Percentiles rank a stretch among this genome's conserved stretches.
These are phyloP conservation scores for Zosterops pallidus DNA, from an alignment of 2,113 vertebrate species.

Conservation along the genomic window DNA sequence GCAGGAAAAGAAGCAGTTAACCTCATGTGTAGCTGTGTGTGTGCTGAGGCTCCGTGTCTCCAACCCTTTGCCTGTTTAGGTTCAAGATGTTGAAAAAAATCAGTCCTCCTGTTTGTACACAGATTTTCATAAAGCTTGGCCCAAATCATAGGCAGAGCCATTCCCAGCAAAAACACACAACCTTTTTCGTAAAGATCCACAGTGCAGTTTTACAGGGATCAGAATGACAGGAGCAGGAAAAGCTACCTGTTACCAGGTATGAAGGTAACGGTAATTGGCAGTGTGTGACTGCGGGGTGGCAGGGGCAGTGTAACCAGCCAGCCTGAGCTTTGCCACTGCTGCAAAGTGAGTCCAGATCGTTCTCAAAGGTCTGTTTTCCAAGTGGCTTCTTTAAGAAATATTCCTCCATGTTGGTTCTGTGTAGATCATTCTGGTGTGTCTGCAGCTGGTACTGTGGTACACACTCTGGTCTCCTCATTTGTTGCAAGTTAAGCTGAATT, in stretches of 20 bases:
- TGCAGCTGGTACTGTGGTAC: not conserved
- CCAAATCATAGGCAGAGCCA: not conserved
- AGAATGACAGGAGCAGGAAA: not conserved
- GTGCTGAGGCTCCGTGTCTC: not conserved
- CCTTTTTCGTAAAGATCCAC: not conserved
- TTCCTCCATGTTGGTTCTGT: not conserved
- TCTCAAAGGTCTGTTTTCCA: not conserved
- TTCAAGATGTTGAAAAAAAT: not conserved
- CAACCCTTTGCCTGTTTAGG: not conserved
- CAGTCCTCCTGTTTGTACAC: not conserved
- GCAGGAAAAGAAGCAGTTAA: not conserved
- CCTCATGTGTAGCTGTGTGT: not conserved
- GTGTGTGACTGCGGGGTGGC: not conserved
- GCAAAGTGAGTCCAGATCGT: not conserved
- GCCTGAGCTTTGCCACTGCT: not conserved
- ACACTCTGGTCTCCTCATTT: not conserved
- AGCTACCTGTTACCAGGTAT: accelerated
- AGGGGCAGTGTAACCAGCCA: not conserved
- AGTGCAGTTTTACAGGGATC: not conserved
- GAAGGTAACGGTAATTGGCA: not conserved
- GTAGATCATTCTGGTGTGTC: not conserved
- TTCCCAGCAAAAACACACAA: not conserved
- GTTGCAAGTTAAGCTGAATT: not conserved
- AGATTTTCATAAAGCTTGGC: not conserved
- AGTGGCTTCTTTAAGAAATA: not conserved